Evolutionary conservation across 2,888 invertebrate species (phyloP), one percentile per base, ranked within the genome.

Genomic region (Noctua comes): DNA sequence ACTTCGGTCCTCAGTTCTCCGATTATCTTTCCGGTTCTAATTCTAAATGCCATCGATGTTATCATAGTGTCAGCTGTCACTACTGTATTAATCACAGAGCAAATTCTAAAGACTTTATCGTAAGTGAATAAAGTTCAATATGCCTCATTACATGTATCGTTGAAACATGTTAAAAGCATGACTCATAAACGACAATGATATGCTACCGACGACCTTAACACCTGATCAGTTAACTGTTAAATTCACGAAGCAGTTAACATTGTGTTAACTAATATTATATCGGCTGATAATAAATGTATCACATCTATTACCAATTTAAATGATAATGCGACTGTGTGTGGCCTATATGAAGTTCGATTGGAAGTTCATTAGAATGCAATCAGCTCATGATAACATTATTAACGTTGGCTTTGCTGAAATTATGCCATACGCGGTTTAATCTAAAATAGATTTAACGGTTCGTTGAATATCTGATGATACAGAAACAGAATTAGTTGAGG

Each of bases 31-130:
- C 89, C 90, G 88, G 89, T 85, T 84, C 75, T 59, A 80, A 73
- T 86, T 85, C 40, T 68, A 90, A 91, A 91, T 91, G 90, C 84
- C 90, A 90, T 78, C 64, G 89, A 90, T 90, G 79, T 40, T 88
- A 90, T 89, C 87, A 79, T 68, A 43, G 57, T 74, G 65, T 77
- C 62, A 80, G 64, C 85, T 87, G 81, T 76, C 77, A 77, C 68
- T 79, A 71, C 70, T 73, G 40, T 59, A 59, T 46, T 69, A 59
- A 73, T 64, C 36, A 59, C 31, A 7, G 10, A n/a, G 18, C 13
- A 46, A 13, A 21, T 65, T 48, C 16, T 66, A 16, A 65, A 7
- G 36, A 73, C 75, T 75, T 76, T 84, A 82, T 62, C n/a, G 43
- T 68, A 80, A 71, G 24, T 21, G 1, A 4, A 36, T 86, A 80